Evolutionary conservation across 92 coral and sea anemone genomes (phyloP), one percentile per base, ranked within the genome.

Genomic region (Actinernus sp.): DNA sequence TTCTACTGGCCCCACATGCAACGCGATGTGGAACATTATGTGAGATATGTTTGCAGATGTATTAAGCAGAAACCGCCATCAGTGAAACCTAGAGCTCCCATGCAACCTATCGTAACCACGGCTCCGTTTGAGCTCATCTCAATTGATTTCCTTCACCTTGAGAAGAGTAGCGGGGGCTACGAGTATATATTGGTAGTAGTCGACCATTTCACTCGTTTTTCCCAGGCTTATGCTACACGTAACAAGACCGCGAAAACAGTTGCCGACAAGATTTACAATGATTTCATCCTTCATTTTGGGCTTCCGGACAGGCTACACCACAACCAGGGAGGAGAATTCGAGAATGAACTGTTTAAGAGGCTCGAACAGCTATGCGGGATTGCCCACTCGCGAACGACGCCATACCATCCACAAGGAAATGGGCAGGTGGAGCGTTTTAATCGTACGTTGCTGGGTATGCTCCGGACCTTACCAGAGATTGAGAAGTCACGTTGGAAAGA

Each of bases 1-100:
- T 75, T 82, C 66, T 82, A 55, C 31, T 82, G 89, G 77, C 89
- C 83, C 5, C 52, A 34, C 29, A 78, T 79, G 81, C 81, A 79
- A 41, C 32, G 62, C 16, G 81, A 79, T 43, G 43, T 79, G 24
- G 74, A 68, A 68, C 62, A 78, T 63, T 49, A 78, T 27, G 51
- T 63, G 3, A 49, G 55, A 50, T 43, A 31, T 61, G 49, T 25
- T 41, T 77, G 77, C 51, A 61, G 65, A 20, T 77, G 84, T 36
- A 54, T 77, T 3, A 77, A 55, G 54, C 78, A 68, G 36, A 77
- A 57, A 34, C 52, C 5, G 19, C 52, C 52, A 5, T 9, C 10
- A 23, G 18, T 9, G 10, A 17, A 12, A 4, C 52, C 10, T 4
- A 12, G 52, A 9, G 52, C 52, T 9, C 52, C 52, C 52, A 45